Conservation (phyloP, 2,113 vertebrate genomes). For the Calidris pygmaea region DNA sequence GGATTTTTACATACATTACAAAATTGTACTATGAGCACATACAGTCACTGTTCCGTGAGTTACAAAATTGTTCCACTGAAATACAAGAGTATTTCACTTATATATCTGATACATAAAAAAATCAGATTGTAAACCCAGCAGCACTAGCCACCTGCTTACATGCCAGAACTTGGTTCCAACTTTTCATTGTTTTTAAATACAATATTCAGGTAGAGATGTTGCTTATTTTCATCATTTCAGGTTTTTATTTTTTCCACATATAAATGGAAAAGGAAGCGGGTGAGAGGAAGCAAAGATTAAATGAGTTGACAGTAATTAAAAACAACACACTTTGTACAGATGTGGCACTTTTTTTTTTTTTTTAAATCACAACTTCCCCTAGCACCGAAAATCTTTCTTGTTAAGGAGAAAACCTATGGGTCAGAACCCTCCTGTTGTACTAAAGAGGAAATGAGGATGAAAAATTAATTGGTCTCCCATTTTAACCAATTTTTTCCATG, state of each 20-base stretch:
- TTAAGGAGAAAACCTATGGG: background rate
- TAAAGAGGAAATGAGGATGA: background rate
- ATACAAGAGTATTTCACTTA: background rate
- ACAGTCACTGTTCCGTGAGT: background rate
- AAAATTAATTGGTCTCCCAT: background rate
- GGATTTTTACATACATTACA: background rate
- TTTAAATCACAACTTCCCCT: background rate
- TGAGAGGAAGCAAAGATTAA: conserved; percentile 10
- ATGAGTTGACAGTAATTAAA: conserved; percentile 7
- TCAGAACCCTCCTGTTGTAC: background rate
- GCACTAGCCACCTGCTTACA: background rate
- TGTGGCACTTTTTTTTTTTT: background rate
- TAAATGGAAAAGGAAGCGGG: background rate
- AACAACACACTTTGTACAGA: background rate
- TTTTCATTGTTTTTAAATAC: background rate
- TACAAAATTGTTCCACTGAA: background rate
- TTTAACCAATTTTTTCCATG: background rate
- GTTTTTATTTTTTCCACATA: background rate
- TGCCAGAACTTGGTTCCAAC: background rate
- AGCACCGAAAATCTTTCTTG: background rate
- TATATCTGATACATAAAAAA: accelerated
- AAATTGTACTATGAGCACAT: background rate
- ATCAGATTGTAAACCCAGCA: background rate
- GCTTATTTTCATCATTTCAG: background rate
- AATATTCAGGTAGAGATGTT: background rate